Conservation (phyloP, 2,797 vertebrate genomes). For the Champsocephalus gunnari region DNA sequence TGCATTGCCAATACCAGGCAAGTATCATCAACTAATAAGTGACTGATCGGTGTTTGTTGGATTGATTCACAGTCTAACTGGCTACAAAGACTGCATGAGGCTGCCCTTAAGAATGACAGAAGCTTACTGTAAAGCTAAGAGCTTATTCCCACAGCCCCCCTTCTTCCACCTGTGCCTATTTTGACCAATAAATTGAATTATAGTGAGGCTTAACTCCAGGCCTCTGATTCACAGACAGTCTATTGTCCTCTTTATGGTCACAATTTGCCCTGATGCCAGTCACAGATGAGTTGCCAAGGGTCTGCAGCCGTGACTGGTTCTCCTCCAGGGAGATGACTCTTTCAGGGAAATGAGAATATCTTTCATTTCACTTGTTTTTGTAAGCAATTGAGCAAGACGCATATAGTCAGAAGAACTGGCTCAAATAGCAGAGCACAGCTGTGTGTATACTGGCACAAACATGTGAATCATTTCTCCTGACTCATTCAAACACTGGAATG, state of each 20-base stretch:
- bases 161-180: not conserved
- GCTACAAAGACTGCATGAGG: conserved; percentile 12
- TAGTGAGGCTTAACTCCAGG: conserved; percentile 5
- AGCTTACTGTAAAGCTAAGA: not conserved
- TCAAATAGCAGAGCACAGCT: conserved; percentile 50
- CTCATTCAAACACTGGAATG: conserved; percentile 36
- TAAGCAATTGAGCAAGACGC: conserved; percentile 50
- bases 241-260: conserved; percentile 50
- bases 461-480: conserved; percentile 43
- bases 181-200: conserved; percentile 47
- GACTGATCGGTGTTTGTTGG: conserved; percentile 25
- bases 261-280: conserved; percentile 46
- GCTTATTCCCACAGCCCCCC: not conserved
- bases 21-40: conserved; percentile 31
- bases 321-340: conserved; percentile 50
- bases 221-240: conserved; percentile 48
- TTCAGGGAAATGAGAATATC: conserved; percentile 54
- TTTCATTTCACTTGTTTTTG: conserved; percentile 65
- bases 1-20: not conserved
- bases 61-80: conserved; percentile 33
- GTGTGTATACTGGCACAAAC: conserved; percentile 30
- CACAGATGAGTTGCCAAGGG: conserved; percentile 53
- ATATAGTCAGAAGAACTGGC: conserved; percentile 37
- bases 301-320: conserved; percentile 49
- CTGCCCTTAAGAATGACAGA: conserved; percentile 21